Evolutionary conservation across 2,888 invertebrate species (phyloP).

Genomic region (Caenorhabditis afra): DNA sequence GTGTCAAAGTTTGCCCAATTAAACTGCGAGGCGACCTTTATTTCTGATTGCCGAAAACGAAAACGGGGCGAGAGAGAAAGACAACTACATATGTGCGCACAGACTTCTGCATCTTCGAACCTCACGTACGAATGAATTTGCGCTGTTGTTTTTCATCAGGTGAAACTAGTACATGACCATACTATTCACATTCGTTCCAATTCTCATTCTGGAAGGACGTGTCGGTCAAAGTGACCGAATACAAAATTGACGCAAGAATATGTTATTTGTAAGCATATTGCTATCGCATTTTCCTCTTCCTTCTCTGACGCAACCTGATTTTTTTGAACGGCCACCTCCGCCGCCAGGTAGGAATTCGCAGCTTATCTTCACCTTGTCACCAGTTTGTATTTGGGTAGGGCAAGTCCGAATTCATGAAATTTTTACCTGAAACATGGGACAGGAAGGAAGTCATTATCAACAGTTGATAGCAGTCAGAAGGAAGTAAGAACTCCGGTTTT

Average conservation of each 20-base stretch:
- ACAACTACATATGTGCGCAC: constrained; percentile 22
- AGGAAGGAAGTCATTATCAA: constrained; percentile 49
- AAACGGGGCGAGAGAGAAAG: constrained; percentile 20
- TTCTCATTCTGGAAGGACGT: constrained; percentile 4
- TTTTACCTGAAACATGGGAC: neutral
- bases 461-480: neutral
- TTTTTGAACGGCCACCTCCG: constrained; percentile 54
- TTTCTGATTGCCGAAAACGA: constrained; percentile 46
- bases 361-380: constrained; percentile 1
- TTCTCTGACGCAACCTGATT: constrained; percentile 58
- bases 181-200: neutral
- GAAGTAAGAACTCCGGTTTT: constrained; percentile 23
- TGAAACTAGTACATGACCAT: constrained; percentile 37
- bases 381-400: neutral
- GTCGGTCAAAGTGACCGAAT: constrained; percentile 12
- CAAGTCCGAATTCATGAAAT: neutral
- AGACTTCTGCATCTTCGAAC: constrained; percentile 25
- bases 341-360: constrained; percentile 47
- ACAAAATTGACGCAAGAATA: neutral
- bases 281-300: constrained; percentile 40
- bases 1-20: constrained; percentile 54
- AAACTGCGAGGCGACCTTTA: constrained; percentile 46
- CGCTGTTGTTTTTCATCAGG: constrained; percentile 22
- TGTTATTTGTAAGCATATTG: constrained; percentile 57
- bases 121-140: constrained; percentile 21